Base-by-base conservation (phyloP, 2,888 invertebrate species). In the Trichopoda pennipes region DNA sequence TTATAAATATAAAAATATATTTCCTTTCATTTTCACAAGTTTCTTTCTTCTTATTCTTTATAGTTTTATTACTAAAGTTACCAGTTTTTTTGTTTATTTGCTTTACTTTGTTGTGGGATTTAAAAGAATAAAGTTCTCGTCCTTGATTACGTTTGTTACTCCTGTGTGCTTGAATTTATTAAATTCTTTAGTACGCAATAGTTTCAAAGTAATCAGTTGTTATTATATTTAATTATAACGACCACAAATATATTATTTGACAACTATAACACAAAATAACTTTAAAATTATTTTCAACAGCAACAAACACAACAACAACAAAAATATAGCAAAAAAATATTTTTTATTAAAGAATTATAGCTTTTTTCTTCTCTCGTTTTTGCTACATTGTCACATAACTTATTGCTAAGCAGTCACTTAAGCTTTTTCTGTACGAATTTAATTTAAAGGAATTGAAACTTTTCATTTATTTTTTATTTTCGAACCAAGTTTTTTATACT, bases 201-300 rank as follows among this genome's bases (percentile, higher is more conserved):
- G 17, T 55, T 70, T 47, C 10, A 10, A 16, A 17, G 32, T 53
- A 61, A 72, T 35, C 53, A 21, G 49, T 81, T 80, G 70, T 76
- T 85, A 78, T 84, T 77, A 84, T 74, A 16, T 80, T 83, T 79
- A 82, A 82, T 72, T 82, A 75, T 44, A 75, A 79, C 79, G 75
- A 75, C 75, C 78, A 70, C 68, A 66, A 51, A 77, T 69, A 38
- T 28, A 82, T 82, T 82, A 82, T 82, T 79, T 82, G 82, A 82
- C 79, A 79, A 70, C 42, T 42, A 74, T 61, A 56, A n/a, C 49
- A 28, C 9, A 64, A 75, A 80, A 64, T 28, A 28, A 28, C 1
- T 28, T 28, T 2, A 28, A 28, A 28, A 6, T 28, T 7, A 28
- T 28, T 28, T 28, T 2, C 23, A 28, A 28, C 23, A 28, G 23